Conservation (phyloP, 2,797 vertebrate species). For the Triplophysa yarkandensis region DNA sequence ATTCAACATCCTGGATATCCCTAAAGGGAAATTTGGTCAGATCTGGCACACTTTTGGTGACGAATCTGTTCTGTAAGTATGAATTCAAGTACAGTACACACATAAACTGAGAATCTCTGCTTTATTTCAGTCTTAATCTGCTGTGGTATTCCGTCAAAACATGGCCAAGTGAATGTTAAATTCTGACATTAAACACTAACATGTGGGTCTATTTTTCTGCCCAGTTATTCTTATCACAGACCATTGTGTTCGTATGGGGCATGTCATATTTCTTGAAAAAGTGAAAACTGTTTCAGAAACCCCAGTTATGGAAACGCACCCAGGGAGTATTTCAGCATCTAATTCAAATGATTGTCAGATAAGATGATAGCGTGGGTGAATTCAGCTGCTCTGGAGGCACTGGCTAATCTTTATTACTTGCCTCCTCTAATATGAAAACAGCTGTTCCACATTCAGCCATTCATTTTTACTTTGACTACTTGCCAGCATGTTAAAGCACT, state of each 20-base stretch:
- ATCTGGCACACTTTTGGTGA: not conserved
- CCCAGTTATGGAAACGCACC: conserved; percentile 2
- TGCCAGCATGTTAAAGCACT: not conserved
- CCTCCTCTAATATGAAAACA: conserved; percentile 22
- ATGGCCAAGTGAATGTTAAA: conserved; percentile 1
- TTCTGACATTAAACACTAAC: conserved; percentile 29
- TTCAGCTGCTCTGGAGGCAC: conserved; percentile 5
- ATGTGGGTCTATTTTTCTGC: conserved; percentile 16
- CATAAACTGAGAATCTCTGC: conserved; percentile 12
- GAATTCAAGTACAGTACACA: conserved; percentile 13
- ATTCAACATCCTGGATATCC: too few species aligned
- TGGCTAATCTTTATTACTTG: conserved; percentile 16
- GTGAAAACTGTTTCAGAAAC: not conserved
- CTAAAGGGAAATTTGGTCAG: not conserved
- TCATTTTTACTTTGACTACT: not conserved
- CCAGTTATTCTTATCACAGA: conserved; percentile 32
- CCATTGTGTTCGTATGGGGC: conserved; percentile 11
- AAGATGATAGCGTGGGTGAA: not conserved
- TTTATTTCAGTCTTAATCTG: conserved; percentile 25
- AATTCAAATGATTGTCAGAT: conserved; percentile 30
- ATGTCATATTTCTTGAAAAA: conserved; percentile 1
- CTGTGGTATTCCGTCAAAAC: conserved; percentile 27
- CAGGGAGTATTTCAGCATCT: not conserved
- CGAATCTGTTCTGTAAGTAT: not conserved
- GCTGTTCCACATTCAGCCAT: not conserved